Percentiles rank a stretch among this genome's conserved stretches.
phyloP scores from a whole-genome alignment of 2,113 vertebrate genomes.

The Acanthisitta chloris region DNA sequence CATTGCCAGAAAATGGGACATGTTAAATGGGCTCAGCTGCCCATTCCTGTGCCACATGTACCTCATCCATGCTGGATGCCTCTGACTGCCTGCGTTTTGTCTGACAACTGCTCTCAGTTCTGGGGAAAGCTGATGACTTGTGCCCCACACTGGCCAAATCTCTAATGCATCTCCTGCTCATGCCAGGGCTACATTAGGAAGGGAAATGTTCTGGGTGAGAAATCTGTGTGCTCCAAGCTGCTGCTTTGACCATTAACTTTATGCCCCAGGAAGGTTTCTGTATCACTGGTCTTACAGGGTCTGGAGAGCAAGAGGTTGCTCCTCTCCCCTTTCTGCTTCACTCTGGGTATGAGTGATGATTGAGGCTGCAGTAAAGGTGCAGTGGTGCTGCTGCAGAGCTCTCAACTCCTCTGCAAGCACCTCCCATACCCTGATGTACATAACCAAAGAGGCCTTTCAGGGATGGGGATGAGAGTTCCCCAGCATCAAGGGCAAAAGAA shows the following conservation, averaged over 20 bases:
- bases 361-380: fast-evolving
- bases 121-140: neutral
- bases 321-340: neutral
- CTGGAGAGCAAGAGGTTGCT: neutral
- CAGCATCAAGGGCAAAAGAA: neutral
- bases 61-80: neutral
- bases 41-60: fast-evolving
- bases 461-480: neutral
- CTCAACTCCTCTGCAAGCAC: neutral
- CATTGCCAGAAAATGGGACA: neutral
- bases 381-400: neutral
- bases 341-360: fast-evolving
- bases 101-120: neutral
- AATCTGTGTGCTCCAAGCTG: neutral
- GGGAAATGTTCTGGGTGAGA: neutral
- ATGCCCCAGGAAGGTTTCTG: neutral
- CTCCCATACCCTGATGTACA: neutral
- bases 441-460: neutral
- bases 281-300: fast-evolving
- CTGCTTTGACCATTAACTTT: neutral
- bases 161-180: fast-evolving
- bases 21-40: neutral
- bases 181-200: neutral
- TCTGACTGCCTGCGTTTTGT: fast-evolving
- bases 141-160: neutral